A percentile compares a stretch with the other conserved stretches of the same genome.
Conservation (phyloP, 2,888 invertebrate genomes). For the Metellina segmentata region DNA sequence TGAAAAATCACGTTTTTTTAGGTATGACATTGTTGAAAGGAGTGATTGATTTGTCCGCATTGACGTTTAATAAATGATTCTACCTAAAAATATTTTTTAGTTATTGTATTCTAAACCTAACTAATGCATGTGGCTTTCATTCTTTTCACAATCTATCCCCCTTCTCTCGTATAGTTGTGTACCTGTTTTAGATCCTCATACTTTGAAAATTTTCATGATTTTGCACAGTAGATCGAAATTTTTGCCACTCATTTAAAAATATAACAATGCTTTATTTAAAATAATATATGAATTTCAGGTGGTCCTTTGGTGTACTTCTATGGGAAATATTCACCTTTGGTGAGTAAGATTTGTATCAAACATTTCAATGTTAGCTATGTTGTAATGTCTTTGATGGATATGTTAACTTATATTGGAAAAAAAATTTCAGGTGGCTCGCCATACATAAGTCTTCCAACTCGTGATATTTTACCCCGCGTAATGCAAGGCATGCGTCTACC, state of each 20-base stretch:
- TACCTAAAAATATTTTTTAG: background rate
- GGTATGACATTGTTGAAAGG: no score
- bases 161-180: background rate
- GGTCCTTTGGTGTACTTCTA: conserved; percentile 90
- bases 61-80: no score
- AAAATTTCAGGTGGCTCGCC: conserved; percentile 86
- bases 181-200: no score
- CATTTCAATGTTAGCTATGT: background rate
- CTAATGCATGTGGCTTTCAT: background rate
- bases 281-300: conserved; percentile 80
- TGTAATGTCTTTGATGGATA: background rate
- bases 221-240: no score
- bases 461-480: conserved; percentile 86
- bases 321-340: conserved; percentile 92
- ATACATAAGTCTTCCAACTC: conserved; percentile 86
- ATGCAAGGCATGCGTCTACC: conserved; percentile 87
- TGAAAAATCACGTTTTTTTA: no score
- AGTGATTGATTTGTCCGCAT: no score
- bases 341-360: conserved; percentile 77
- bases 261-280: no score
- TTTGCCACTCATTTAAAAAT: no score
- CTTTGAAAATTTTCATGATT: no score
- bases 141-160: background rate
- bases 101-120: background rate
- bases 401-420: background rate